These are phyloP conservation scores for Scaptomyza tumidula DNA, from an alignment of 2,888 invertebrate genomes.

Conservation along the genomic window DNA sequence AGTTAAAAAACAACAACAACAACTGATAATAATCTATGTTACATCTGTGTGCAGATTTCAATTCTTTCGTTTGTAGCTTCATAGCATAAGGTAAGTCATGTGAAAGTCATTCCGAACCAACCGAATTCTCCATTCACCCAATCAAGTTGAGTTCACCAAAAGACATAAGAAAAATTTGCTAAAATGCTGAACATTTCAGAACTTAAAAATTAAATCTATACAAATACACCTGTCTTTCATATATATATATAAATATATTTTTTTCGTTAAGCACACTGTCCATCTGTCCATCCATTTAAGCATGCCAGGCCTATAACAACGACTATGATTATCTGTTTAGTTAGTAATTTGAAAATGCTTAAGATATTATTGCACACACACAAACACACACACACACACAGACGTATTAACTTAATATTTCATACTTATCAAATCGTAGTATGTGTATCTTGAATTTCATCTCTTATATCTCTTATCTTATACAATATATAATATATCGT, in stretches of 20 bases:
- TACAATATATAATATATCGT: constrained; percentile 20
- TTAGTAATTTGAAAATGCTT: background rate
- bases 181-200: constrained; percentile 10
- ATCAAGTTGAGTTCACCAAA: background rate
- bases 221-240: background rate
- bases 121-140: constrained; percentile 10
- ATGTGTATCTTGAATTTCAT: constrained; percentile 46
- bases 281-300: constrained; percentile 1
- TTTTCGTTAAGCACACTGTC: background rate
- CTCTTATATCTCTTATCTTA: constrained; percentile 28
- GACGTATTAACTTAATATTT: constrained; percentile 22
- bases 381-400: constrained; percentile 8
- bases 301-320: constrained; percentile 18
- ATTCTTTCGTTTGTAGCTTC: constrained; percentile 33
- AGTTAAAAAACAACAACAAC: background rate
- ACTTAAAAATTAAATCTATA: background rate
- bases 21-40: constrained; percentile 18
- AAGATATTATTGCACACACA: constrained; percentile 24
- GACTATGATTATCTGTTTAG: background rate
- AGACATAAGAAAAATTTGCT: background rate
- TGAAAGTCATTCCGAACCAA: constrained; percentile 18
- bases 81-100: constrained; percentile 38
- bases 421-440: constrained; percentile 35
- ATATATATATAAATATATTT: background rate
- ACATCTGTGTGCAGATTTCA: constrained; percentile 10